These are phyloP conservation scores for Rhinopomastus cyanomelas DNA, from an alignment of 2,113 vertebrate species.

Conservation along the genomic window DNA sequence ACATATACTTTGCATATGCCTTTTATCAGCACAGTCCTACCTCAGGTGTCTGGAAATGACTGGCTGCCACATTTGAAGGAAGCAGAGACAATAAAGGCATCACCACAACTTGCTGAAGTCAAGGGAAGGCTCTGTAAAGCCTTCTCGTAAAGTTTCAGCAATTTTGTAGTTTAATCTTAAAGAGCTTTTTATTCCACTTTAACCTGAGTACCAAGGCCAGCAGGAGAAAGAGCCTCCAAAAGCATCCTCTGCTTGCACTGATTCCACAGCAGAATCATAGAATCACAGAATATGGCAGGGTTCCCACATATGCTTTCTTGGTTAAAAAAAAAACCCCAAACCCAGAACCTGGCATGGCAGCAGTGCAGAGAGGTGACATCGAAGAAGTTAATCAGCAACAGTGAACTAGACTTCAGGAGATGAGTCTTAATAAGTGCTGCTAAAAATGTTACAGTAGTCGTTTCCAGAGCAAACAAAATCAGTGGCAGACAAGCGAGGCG, in stretches of 20 bases:
- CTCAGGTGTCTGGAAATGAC: neutral
- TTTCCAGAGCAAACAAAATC: constrained; percentile 67
- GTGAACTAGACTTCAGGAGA: constrained; percentile 53
- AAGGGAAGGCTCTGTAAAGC: neutral
- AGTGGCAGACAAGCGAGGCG: constrained; percentile 20
- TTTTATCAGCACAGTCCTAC: neutral
- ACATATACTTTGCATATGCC: neutral
- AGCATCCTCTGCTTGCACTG: neutral
- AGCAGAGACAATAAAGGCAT: neutral
- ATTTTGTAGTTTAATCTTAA: neutral
- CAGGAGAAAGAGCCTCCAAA: neutral
- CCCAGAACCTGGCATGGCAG: neutral
- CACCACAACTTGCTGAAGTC: neutral
- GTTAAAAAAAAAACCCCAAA: neutral
- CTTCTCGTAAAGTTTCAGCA: neutral
- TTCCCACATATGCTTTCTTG: neutral
- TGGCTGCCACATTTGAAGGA: neutral
- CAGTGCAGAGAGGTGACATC: neutral
- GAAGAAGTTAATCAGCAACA: constrained; percentile 71
- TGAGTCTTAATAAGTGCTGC: constrained; percentile 61
- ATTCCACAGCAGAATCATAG: neutral
- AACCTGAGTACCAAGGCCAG: neutral
- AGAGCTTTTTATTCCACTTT: neutral
- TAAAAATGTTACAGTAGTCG: constrained; percentile 68
- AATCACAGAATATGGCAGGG: neutral